Base-by-base conservation (phyloP, 23 tunicate species). In the Halocynthia aurantium region DNA sequence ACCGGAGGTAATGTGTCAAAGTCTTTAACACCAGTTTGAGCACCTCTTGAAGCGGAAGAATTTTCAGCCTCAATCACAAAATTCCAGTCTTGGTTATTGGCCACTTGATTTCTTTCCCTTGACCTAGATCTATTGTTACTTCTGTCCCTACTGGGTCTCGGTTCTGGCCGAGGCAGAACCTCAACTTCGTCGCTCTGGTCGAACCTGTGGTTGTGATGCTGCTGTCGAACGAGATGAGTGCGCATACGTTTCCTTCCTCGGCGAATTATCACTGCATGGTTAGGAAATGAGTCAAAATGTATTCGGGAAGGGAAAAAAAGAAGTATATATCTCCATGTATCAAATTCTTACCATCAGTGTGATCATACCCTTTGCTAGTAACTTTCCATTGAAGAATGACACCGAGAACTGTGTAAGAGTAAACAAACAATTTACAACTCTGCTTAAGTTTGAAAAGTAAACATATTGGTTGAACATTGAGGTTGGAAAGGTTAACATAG, bases 361-460 rank as follows among this genome's bases (percentile, higher is more conserved):
- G 98, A 72, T 92, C 88, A 67, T 81, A 86, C 9, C 88, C 88
- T 70, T 86, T 86, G 20, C 87, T 72, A 18, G 98, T 92, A 10
- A 92, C 81, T 53, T 86, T 92, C 88, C 88, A 92, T 66, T 92
- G 98, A 7, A 92, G 67, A 8, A 92, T 53, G 49, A 74, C 66
- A 9, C 98, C 98, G 5, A 85, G 57, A 44, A 92, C 93, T 92
- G 75, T 31, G 73, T 56, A 64, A 55, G 21, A 12, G 21, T 4
- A 67, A 19, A 60, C 64, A 60, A 31, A 31, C 44, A 31, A 31
- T 31, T 31, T 31, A 31, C 44, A 31, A 31, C 44, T 31, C 44
- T 31, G 44, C 44, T 31, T 4, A 31, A 31, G 44, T 31, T 31
- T 31, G 44, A 31, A 4, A 31, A 31, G 44, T 31, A 31, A 31